Evolutionary conservation across 2,797 vertebrate genomes (phyloP).

Genomic region (Tadarida brasiliensis): DNA sequence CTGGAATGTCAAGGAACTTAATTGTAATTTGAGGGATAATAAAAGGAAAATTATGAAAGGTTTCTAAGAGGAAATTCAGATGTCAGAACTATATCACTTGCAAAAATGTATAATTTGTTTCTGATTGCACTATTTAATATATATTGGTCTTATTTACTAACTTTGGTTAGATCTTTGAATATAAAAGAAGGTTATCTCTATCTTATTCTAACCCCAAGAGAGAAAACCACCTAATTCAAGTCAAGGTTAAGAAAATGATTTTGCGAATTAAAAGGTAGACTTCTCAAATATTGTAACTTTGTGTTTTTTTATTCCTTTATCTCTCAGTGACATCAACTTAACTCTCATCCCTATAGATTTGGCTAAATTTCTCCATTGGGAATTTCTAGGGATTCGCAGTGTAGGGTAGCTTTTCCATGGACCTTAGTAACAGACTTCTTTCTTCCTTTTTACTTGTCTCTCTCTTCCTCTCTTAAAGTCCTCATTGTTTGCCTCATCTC

Average conservation of each 20-base stretch:
- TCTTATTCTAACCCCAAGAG: background rate
- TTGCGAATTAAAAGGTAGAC: background rate
- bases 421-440: background rate
- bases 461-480: background rate
- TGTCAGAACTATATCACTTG: background rate
- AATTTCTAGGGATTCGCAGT: background rate
- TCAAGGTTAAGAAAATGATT: background rate
- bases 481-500: background rate
- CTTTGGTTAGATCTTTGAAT: background rate
- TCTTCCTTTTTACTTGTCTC: background rate
- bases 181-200: background rate
- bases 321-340: background rate
- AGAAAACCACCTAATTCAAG: background rate
- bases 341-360: background rate
- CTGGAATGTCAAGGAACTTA: background rate
- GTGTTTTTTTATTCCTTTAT: background rate
- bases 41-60: background rate
- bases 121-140: background rate
- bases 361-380: background rate
- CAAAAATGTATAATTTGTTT: background rate
- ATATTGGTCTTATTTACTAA: background rate
- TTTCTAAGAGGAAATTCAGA: background rate
- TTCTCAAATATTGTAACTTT: background rate
- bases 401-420: background rate
- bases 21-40: background rate